Percentiles rank a stretch among this genome's conserved stretches.
Evolutionary conservation across 2,888 invertebrate genomes (phyloP).

Genomic region (Halictus quadricinctus): DNA sequence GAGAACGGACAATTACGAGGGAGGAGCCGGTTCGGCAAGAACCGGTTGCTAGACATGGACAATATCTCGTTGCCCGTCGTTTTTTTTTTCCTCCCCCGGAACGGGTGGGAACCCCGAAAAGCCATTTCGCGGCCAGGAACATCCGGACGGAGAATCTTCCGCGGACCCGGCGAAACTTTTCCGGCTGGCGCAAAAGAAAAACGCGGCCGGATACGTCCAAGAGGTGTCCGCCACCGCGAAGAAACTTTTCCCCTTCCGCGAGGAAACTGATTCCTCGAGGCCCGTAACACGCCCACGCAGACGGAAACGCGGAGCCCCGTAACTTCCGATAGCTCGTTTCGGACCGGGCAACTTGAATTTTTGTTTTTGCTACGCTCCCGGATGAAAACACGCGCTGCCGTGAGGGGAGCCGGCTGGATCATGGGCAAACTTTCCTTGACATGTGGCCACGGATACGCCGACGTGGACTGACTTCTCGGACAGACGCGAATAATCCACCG

Average conservation of each 20-base stretch:
- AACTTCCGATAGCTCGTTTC: constrained; percentile 34
- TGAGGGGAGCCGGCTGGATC: background rate
- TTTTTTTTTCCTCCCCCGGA: constrained; percentile 8
- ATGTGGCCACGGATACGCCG: background rate
- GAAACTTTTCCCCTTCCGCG: constrained; percentile 48
- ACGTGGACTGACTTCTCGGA: constrained; percentile 9
- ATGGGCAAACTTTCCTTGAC: constrained; percentile 33
- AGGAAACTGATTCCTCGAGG: constrained; percentile 52
- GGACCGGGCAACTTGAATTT: constrained; percentile 34
- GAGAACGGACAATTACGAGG: constrained; percentile 40
- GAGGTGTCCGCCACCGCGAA: constrained; percentile 57
- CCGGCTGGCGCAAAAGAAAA: constrained; percentile 24
- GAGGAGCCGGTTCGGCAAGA: constrained; percentile 29
- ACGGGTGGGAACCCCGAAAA: constrained; percentile 54
- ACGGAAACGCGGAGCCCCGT: constrained; percentile 31
- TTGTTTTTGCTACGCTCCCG: constrained; percentile 47
- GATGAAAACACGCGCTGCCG: constrained; percentile 20
- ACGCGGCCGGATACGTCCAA: constrained; percentile 44
- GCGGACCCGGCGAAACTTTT: constrained; percentile 59
- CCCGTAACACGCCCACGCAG: constrained; percentile 12
- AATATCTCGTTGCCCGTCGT: constrained; percentile 65
- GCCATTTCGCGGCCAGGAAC: constrained; percentile 63
- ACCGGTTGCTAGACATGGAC: constrained; percentile 39
- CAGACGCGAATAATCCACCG: background rate
- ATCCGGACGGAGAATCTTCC: constrained; percentile 57